Evolutionary conservation across 2,113 vertebrate genomes (phyloP), one percentile per base, ranked within the genome.

Genomic region (Pseudonaja textilis): DNA sequence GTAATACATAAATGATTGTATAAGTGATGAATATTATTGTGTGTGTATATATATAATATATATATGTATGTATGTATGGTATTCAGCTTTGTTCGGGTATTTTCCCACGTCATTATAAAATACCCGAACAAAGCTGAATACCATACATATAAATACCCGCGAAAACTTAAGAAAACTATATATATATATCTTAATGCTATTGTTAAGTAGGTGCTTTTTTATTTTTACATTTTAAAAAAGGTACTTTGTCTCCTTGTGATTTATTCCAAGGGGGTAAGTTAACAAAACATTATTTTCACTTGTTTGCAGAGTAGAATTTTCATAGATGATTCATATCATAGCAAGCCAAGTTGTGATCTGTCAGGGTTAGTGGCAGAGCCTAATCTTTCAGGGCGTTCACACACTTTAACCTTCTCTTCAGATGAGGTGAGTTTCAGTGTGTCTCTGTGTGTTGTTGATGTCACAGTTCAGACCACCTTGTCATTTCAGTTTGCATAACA

Each of bases 341-440:
- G 97, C 98, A 98, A 98, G 96, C 98, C 98, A 97, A 97, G 97
- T 98, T 97, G 98, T 98, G 98, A 98, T 96, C 97, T 98, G 97
- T 98, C 98, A 98, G 98, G 98, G 98, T 98, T 99, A 98, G 98
- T 99, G 94, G 97, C 98, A 97, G 98, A 99, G 97, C 98, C 98
- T 98, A 98, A 97, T 97, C 98, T 99, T 96, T 98, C 98, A 98
- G 98, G 98, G 98, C 98, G 98, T 97, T 98, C 98, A 95, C 98
- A 98, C 97, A 99, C 98, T 98, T 98, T 99, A 98, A 98, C 98
- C 98, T 99, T 99, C 98, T 99, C 98, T 97, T 99, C 98, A 97
- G 98, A 98, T 95, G 98, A 99, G 98, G 98, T 99, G 98, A 99
- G 98, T 97, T 97, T 96, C 96, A 92, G 94, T 96, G 97, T 97